These are phyloP conservation scores for Scelioninae gen. 1 DNA, from an alignment of 2,888 invertebrate species.

Conservation along the genomic window DNA sequence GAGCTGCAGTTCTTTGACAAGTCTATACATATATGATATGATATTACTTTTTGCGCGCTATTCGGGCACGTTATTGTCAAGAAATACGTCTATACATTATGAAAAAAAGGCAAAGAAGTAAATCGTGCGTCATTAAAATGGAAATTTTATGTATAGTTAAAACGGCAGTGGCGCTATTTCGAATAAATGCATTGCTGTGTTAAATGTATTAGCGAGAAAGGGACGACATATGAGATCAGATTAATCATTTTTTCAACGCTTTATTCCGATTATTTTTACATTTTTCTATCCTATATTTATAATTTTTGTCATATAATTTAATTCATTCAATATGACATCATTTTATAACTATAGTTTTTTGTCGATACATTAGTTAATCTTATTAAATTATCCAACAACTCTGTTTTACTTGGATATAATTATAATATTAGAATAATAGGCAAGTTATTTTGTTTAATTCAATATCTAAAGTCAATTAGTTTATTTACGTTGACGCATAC, in stretches of 20 bases:
- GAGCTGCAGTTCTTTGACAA: slow-evolving; percentile 28
- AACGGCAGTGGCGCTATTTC: slow-evolving; percentile 37
- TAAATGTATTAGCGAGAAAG: slow-evolving; percentile 46
- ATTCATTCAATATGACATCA: too few species aligned
- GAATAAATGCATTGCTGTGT: slow-evolving; percentile 34
- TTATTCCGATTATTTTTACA: slow-evolving; percentile 7
- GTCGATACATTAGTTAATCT: too few species aligned
- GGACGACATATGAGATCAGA: slow-evolving; percentile 29
- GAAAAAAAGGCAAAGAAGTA: slow-evolving; percentile 35
- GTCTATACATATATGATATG: slow-evolving; percentile 18
- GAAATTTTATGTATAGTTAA: slow-evolving; percentile 54
- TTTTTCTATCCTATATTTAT: slow-evolving; percentile 1
- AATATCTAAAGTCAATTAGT: too few species aligned
- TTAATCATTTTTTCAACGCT: slow-evolving; percentile 29
- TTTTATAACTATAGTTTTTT: too few species aligned
- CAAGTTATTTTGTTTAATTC: too few species aligned
- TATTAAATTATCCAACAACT: too few species aligned
- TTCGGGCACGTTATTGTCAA: slow-evolving; percentile 9
- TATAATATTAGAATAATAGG: too few species aligned
- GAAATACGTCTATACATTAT: slow-evolving; percentile 16
- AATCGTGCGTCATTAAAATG: slow-evolving; percentile 55
- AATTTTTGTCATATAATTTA: background rate
- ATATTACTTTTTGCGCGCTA: slow-evolving; percentile 31
- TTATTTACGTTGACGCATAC: too few species aligned
- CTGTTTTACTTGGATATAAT: too few species aligned